Conservation (phyloP, 2,113 vertebrate genomes). For the Calypte anna region DNA sequence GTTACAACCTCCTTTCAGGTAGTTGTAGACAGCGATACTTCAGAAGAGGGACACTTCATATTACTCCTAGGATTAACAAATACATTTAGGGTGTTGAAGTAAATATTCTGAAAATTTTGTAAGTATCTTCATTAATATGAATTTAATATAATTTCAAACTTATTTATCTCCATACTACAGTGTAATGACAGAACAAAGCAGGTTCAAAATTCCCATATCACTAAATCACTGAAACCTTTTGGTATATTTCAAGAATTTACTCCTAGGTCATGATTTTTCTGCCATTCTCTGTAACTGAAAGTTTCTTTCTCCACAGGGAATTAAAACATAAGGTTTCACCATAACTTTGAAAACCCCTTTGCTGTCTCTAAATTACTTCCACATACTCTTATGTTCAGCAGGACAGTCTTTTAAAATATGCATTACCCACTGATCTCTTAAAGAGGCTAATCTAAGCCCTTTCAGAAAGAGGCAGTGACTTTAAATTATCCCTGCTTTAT, state of each 20-base stretch:
- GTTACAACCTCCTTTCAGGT: no score
- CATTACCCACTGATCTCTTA: neutral
- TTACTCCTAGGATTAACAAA: neutral
- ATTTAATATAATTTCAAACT: neutral
- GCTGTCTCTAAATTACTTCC: neutral
- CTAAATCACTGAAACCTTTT: neutral
- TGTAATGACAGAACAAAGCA: neutral
- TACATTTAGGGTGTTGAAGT: neutral
- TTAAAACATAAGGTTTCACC: neutral
- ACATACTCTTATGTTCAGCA: accelerated
- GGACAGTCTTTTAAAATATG: neutral
- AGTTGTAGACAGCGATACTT: neutral
- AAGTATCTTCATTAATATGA: neutral
- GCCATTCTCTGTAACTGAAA: neutral
- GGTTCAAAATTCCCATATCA: neutral
- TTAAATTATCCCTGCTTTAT: neutral
- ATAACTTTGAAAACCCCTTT: neutral
- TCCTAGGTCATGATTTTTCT: neutral
- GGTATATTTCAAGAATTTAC: neutral
- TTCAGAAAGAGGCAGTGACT: neutral
- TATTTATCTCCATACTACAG: neutral
- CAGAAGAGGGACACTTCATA: neutral
- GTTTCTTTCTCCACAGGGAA: neutral
- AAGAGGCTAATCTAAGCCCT: neutral
- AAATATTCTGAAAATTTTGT: neutral